Evolutionary conservation across 2,797 vertebrate genomes (phyloP).

Genomic region (Astyanax mexicanus): DNA sequence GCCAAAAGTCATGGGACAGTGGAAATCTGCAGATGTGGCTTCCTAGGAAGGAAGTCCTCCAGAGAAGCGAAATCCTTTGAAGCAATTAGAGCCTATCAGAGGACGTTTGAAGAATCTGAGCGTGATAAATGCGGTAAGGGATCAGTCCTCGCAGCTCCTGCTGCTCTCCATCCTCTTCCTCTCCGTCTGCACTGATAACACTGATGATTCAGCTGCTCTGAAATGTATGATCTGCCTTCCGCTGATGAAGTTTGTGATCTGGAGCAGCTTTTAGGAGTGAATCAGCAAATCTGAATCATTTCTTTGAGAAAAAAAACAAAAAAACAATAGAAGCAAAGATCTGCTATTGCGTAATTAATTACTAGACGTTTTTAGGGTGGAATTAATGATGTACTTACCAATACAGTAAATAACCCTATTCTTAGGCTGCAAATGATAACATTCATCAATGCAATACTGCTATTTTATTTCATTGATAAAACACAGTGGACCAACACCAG

Average conservation of each 20-base stretch:
- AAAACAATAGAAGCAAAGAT: neutral
- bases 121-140: conserved; percentile 20
- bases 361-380: too few species aligned
- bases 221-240: neutral
- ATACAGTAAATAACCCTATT: too few species aligned
- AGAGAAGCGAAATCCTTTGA: conserved; percentile 34
- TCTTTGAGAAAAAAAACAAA: too few species aligned
- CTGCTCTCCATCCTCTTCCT: conserved; percentile 17
- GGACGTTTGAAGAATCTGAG: conserved; percentile 39
- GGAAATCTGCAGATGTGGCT: neutral
- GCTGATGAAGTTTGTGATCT: conserved; percentile 5
- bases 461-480: too few species aligned
- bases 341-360: too few species aligned
- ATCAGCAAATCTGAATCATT: too few species aligned
- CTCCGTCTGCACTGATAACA: conserved; percentile 43
- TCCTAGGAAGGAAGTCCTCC: neutral
- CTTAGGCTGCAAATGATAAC: too few species aligned
- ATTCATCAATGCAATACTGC: too few species aligned
- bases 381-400: too few species aligned
- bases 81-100: conserved; percentile 44
- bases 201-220: neutral
- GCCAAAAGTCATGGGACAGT: too few species aligned
- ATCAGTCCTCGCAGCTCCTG: conserved; percentile 20
- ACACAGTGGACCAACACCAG: too few species aligned
- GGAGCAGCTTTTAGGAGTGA: neutral